Evolutionary conservation across 2,888 invertebrate genomes (phyloP), one percentile per base, ranked within the genome.

Genomic region (Atethmia centrago): DNA sequence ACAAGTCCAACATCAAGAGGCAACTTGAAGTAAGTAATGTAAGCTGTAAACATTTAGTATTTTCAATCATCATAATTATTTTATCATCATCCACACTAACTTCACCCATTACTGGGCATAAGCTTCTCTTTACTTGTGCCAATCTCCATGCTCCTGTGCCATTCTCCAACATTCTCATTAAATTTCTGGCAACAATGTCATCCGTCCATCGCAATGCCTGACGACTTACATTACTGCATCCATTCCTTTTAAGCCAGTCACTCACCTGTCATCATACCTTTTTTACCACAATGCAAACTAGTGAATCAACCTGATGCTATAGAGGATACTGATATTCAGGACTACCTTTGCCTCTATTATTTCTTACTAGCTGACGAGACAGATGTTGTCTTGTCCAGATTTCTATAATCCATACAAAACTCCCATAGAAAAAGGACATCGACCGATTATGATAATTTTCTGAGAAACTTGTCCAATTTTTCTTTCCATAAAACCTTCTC

Each of bases 1-100:
- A 99, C 88, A 99, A 99, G 93, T 99, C 99, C 19, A 99, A 99
- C 93, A 99, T 99, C 89, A 99, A 99, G 93, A 98, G 98, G 83
- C 99, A 99, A 93, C 97, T 99, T 88, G 99, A 99, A 96, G 99
- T 99, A 89, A 82, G 79, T 73, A 65, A 59, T 70, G 80, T 79
- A 80, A 84, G 80, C 73, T 65, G 31, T 49, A 69, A 83, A 82
- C n/a, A 69, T 83, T 83, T 83, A 51, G 79, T 61, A 62, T 78
- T 78, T 78, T 56, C 36, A 58, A 82, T 66, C 53, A 53, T 65
- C 25, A 47, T 62, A 36, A 31, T 51, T 62, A 74, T 59, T 58
- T 79, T 31, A 58, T 51, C 74, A 56, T 25, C 16, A 40, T 42
- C 4, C 21, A 25, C 36, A 59, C 80, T 80, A 75, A 53, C 58